Evolutionary conservation across 2,797 vertebrate species (phyloP).

Genomic region (Mormyrus hasselquistii): DNA sequence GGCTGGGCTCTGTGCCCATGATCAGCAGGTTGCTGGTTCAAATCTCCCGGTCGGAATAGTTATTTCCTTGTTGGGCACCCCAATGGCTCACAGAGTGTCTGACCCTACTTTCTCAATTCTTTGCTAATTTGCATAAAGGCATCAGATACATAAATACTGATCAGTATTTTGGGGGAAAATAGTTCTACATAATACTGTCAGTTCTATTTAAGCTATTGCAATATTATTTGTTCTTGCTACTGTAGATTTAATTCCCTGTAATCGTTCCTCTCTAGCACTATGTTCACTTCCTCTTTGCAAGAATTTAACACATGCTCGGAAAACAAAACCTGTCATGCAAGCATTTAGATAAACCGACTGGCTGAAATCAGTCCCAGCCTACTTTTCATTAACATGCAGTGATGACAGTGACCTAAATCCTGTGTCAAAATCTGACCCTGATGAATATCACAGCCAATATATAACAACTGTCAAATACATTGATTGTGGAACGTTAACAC

Average conservation of each 20-base stretch:
- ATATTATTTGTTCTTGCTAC: not conserved
- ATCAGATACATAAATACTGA: not conserved
- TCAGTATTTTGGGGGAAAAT: not conserved
- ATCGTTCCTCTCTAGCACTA: not conserved
- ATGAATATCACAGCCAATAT: not conserved
- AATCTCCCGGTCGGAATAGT: not conserved
- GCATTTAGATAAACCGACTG: not conserved
- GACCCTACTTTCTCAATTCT: not conserved
- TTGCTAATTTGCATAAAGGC: not conserved
- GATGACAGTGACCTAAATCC: not conserved
- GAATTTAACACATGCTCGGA: not conserved
- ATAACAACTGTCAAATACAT: not conserved
- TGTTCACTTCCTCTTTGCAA: conserved; percentile 3
- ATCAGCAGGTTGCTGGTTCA: not conserved
- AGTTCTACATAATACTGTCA: not conserved
- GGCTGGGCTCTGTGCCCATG: not conserved
- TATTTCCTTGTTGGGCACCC: not conserved
- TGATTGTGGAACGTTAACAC: not conserved
- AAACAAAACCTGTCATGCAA: not conserved
- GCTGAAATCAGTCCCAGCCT: not conserved
- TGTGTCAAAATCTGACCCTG: not conserved
- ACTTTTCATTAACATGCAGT: not conserved
- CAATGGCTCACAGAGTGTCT: not conserved
- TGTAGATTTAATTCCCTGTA: not conserved
- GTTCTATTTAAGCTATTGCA: not conserved